These are phyloP conservation scores for Donacobius atricapilla DNA, from an alignment of 2,113 vertebrate genomes.

Conservation along the genomic window DNA sequence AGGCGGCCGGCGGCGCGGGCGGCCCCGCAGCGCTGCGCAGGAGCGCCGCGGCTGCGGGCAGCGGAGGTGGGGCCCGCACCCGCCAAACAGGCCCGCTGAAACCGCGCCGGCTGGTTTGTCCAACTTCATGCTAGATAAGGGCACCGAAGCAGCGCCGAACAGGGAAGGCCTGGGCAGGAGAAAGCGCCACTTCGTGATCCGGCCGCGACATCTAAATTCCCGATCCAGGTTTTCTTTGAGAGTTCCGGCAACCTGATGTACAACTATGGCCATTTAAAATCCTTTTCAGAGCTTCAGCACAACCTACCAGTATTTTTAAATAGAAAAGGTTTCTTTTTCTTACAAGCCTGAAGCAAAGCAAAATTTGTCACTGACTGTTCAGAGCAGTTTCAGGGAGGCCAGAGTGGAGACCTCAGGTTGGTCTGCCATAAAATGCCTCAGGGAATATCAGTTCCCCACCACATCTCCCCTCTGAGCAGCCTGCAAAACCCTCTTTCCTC, in stretches of 20 bases:
- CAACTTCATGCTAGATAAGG: neutral
- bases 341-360: neutral
- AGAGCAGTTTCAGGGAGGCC: neutral
- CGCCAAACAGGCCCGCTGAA: neutral
- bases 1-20: too few relatives aligned
- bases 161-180: neutral
- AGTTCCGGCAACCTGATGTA: neutral
- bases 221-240: neutral
- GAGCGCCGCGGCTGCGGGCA: too few relatives aligned
- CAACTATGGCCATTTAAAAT: neutral
- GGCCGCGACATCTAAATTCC: neutral
- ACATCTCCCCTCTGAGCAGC: fast-evolving
- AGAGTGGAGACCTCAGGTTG: fast-evolving
- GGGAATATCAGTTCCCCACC: neutral
- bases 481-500: neutral
- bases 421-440: neutral
- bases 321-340: neutral
- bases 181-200: fast-evolving
- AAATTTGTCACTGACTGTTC: neutral
- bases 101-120: neutral
- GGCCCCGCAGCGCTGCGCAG: too few relatives aligned
- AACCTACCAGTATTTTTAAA: neutral
- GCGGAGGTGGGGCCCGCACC: neutral
- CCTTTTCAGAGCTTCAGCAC: neutral
- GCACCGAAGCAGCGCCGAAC: neutral